Base-by-base conservation (phyloP, 2,888 invertebrate genomes). In the Carabus problematicus region DNA sequence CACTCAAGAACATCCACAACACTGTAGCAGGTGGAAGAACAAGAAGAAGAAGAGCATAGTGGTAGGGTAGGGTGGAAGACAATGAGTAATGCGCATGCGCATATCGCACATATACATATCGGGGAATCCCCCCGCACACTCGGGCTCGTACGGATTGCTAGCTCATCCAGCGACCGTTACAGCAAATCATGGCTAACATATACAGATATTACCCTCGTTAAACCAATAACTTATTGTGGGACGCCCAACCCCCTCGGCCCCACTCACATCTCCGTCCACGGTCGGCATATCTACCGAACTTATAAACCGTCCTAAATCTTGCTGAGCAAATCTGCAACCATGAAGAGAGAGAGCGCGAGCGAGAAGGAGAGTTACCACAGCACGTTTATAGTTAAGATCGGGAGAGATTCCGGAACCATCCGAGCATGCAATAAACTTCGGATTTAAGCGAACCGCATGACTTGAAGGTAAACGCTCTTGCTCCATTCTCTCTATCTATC, bases 401-500 rank as follows among this genome's bases (percentile, higher is more conserved):
- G 75, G 74, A 72, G 61, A 63, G 75, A 76, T 76, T 78, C 79
- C 76, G 78, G 42, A 78, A 79, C 78, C 79, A 79, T 78, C 78
- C 76, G 75, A 79, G 77, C 77, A 75, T 77, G 79, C 79, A 79
- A 80, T 81, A 81, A 81, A 81, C 79, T 80, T 78, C 75, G 75
- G 78, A 80, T 80, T 80, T 80, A 80, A 78, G 78, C 77, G 80
- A 79, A 80, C 80, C 80, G 79, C 80, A 80, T 78, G 80, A 80
- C 80, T 80, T 79, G 76, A 78, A 80, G 79, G 80, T 80, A 79
- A 80, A 78, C 75, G 77, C 75, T 62, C 63, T 41, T 40, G 49
- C 63, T 29, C 29, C 29, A 64, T 61, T 60, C 68, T 58, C 61
- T 18, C 52, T 18, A 16, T 64, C 64, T 18, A 52, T 18, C 52